phyloP scores from a whole-genome alignment of 23 tunicate species.

The Botrylloides violaceus region DNA sequence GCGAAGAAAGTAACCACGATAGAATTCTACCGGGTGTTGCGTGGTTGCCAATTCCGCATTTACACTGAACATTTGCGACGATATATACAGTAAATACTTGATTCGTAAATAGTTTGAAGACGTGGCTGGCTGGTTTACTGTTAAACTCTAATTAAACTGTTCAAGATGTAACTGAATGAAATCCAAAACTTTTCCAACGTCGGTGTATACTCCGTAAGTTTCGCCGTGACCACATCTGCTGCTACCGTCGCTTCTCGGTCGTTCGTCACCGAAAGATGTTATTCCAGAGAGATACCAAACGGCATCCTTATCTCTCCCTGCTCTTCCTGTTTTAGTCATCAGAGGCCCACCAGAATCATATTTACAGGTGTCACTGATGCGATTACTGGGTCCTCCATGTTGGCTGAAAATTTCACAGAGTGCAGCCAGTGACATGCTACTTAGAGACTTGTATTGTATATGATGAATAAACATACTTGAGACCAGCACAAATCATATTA shows the following conservation, averaged over 20 bases:
- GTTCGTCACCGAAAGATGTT: slow-evolving; percentile 6
- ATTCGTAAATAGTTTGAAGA: too few species aligned
- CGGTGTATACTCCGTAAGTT: slow-evolving; percentile 9
- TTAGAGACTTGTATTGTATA: too few species aligned
- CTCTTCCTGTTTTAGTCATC: not conserved
- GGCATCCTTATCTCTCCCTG: not conserved
- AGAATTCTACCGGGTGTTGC: too few species aligned
- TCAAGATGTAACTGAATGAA: not conserved
- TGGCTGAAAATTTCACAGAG: too few species aligned
- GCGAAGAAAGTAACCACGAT: too few species aligned
- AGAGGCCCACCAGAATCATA: slow-evolving; percentile 30
- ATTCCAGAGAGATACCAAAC: slow-evolving; percentile 8
- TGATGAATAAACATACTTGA: slow-evolving; percentile 13
- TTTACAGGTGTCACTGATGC: slow-evolving; percentile 2
- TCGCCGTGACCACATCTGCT: not conserved
- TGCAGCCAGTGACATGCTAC: too few species aligned
- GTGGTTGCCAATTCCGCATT: too few species aligned
- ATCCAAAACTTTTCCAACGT: slow-evolving; percentile 7
- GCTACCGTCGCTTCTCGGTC: not conserved
- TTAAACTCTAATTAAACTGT: too few species aligned
- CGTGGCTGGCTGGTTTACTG: too few species aligned
- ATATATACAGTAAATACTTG: too few species aligned
- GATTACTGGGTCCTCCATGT: not conserved
- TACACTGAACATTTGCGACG: too few species aligned
- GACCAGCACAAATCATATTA: slow-evolving; percentile 39